These are phyloP conservation scores for Falcunculus frontatus DNA, from an alignment of 2,113 vertebrate genomes.

Conservation along the genomic window DNA sequence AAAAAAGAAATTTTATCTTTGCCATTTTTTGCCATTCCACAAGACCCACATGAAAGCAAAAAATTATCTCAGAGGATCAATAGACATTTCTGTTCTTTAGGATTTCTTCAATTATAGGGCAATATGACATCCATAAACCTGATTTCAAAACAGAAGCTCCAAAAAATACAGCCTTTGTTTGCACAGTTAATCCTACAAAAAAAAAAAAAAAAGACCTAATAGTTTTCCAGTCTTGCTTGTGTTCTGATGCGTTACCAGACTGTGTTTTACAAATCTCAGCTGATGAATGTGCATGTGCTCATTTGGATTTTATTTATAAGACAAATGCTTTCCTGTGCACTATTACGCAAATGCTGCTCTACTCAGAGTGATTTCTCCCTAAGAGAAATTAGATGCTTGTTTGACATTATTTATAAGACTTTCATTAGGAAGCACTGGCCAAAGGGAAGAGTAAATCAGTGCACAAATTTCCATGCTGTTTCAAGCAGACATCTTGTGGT, in stretches of 20 bases:
- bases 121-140: background rate
- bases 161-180: background rate
- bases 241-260: background rate
- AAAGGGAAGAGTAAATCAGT: conserved; percentile 1
- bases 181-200: background rate
- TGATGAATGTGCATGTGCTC: background rate
- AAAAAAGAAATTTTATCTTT: background rate
- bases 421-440: background rate
- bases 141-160: background rate
- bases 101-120: background rate
- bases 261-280: background rate
- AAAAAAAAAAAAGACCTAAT: background rate
- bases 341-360: background rate
- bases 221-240: background rate
- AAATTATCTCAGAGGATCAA: background rate
- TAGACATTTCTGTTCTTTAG: background rate
- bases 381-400: background rate
- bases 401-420: background rate
- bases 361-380: background rate
- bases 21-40: background rate
- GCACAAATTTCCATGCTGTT: background rate
- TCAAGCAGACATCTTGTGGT: background rate
- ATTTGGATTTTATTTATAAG: conserved; percentile 1
- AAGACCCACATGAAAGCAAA: background rate
- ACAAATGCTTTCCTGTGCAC: background rate